Evolutionary conservation across 2,113 vertebrate species (phyloP).

Genomic region (Salvator merianae): DNA sequence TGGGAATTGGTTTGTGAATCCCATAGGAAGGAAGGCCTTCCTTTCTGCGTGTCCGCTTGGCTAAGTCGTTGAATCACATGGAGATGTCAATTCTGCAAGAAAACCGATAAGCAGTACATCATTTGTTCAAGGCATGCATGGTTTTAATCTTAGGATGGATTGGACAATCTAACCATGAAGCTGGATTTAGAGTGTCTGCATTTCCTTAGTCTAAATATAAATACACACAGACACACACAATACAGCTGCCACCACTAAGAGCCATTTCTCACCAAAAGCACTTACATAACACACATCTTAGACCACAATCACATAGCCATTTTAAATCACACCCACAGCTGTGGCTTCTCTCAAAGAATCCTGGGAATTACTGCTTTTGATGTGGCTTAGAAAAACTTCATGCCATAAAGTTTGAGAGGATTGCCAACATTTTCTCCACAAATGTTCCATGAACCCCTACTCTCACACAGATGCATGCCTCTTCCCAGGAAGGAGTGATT

Average conservation of each 20-base stretch:
- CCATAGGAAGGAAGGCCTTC: background rate
- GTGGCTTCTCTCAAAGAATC: background rate
- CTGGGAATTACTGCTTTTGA: background rate
- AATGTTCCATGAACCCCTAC: too few species aligned
- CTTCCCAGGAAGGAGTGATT: background rate
- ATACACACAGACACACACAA: background rate
- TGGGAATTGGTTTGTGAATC: background rate
- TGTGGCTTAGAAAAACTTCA: background rate
- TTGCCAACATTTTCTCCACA: background rate
- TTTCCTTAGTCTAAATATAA: background rate
- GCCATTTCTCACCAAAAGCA: background rate
- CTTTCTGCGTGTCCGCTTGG: background rate
- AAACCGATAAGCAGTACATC: too few species aligned
- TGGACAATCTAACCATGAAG: background rate
- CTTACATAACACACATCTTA: background rate
- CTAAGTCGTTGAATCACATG: background rate
- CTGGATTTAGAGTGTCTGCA: background rate
- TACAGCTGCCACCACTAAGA: background rate
- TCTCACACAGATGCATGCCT: background rate
- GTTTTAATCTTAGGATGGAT: background rate
- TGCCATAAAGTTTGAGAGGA: background rate
- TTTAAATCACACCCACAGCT: background rate
- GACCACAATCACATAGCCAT: background rate
- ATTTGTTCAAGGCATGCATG: background rate
- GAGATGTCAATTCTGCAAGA: background rate